Percentiles rank a stretch among this genome's conserved stretches.
phyloP scores from a whole-genome alignment of 2,797 vertebrate genomes.

The Myotis planiceps region DNA sequence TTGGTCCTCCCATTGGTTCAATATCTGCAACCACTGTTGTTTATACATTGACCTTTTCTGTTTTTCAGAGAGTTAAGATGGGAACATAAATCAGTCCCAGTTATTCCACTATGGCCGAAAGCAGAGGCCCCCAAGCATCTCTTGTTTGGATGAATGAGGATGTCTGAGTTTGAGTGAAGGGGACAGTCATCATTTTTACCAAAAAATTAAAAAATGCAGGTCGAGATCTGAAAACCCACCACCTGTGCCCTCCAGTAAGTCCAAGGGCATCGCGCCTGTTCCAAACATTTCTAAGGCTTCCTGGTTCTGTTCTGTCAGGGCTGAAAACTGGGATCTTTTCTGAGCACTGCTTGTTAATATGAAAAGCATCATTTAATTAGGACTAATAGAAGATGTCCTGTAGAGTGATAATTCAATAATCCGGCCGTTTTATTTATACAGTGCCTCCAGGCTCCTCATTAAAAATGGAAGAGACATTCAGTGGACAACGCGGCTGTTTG shows the following conservation, averaged over 20 bases:
- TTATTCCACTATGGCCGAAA: neutral
- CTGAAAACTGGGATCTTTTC: slow-evolving; percentile 54
- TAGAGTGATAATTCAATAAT: slow-evolving; percentile 82
- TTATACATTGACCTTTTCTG: fast-evolving
- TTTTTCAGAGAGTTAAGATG: too few species aligned
- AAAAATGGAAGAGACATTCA: slow-evolving; percentile 72
- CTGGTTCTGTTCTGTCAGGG: slow-evolving; percentile 33
- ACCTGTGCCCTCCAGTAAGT: neutral
- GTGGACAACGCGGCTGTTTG: neutral
- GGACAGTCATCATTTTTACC: neutral
- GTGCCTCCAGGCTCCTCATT: slow-evolving; percentile 78
- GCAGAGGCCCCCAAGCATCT: neutral
- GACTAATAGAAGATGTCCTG: slow-evolving; percentile 79
- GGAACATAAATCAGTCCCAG: neutral
- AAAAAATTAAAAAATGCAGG: neutral
- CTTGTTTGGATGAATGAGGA: neutral
- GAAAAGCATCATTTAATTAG: slow-evolving; percentile 79
- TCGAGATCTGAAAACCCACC: neutral
- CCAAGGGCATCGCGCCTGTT: neutral
- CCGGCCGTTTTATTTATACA: slow-evolving; percentile 76
- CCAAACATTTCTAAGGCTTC: slow-evolving; percentile 45
- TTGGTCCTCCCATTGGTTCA: neutral
- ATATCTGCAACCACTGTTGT: neutral
- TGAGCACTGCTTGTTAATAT: slow-evolving; percentile 77
- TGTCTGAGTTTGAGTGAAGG: neutral